These are phyloP conservation scores for Hippocampus kuda DNA, from an alignment of 2,797 vertebrate species.

Conservation along the genomic window DNA sequence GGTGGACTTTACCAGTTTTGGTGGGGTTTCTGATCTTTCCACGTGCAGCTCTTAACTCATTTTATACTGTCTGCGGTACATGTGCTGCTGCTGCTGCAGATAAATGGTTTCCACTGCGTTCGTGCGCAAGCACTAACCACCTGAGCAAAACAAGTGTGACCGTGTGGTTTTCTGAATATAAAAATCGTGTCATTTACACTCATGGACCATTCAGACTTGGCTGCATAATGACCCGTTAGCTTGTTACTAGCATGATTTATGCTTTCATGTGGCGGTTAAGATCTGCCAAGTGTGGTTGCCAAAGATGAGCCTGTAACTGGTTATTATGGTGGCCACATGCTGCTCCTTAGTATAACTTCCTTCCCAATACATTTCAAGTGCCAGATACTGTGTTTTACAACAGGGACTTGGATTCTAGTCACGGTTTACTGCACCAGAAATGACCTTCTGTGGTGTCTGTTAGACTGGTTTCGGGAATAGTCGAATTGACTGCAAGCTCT, in stretches of 20 bases:
- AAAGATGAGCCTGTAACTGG: conserved; percentile 47
- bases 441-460: conserved; percentile 2
- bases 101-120: conserved; percentile 33
- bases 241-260: conserved; percentile 30
- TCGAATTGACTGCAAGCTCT: background rate
- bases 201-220: conserved; percentile 14
- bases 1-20: background rate
- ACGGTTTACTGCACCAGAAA: background rate
- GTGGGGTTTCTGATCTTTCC: conserved; percentile 16
- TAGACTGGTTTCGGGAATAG: background rate
- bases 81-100: conserved; percentile 43
- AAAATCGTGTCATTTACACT: conserved; percentile 22
- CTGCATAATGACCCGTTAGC: conserved; percentile 43
- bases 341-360: conserved; percentile 35
- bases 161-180: conserved; percentile 27
- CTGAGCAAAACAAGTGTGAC: conserved; percentile 25
- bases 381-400: conserved; percentile 13
- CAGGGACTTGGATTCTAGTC: background rate
- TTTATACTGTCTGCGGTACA: conserved; percentile 56
- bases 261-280: conserved; percentile 54
- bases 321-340: conserved; percentile 31
- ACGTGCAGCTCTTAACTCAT: conserved; percentile 38
- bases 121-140: background rate
- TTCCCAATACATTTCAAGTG: conserved; percentile 32
- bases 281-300: conserved; percentile 42